Evolutionary conservation across 2,888 invertebrate species (phyloP), one percentile per base, ranked within the genome.

Genomic region (Troides oblongomaculatus): DNA sequence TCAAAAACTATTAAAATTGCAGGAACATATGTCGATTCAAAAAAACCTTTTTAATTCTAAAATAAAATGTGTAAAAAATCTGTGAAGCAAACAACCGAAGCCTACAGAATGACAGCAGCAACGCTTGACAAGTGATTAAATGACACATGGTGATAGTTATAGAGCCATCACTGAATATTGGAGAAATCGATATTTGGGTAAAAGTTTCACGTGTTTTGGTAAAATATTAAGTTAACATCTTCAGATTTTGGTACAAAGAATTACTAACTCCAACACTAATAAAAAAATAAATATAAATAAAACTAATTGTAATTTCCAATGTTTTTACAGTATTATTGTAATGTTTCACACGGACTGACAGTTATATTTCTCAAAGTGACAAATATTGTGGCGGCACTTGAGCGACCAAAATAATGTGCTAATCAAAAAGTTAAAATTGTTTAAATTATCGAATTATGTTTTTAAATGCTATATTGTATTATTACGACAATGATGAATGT

Each of bases 81-180:
- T 84, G 81, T 80, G 84, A 84, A 81, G 88, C 89, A 90, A 91
- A 90, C 88, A 89, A 90, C 88, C 87, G 86, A 89, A 90, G 86
- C 88, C 74, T 76, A 81, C 86, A 77, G 80, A 84, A 83, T 84
- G 84, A 86, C 85, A 70, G 66, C 80, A 82, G 78, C 79, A 71
- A 74, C 70, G 74, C 74, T 72, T 77, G 77, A 77, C 81, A 74
- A 76, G 69, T 76, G 74, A 67, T 39, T 63, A 62, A 62, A 66
- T 70, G 68, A 63, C 64, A 69, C 39, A 21, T 21, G 30, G 30
- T 30, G 30, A 30, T 30, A 30, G 30, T 30, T 30, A 30, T 30
- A 30, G 30, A 30, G 30, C 30, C 30, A 30, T 30, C 30, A 30
- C 30, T 4, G 30, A 30, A 5, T 30, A 30, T 30, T 30, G 30